Evolutionary conservation across 2,888 invertebrate genomes (phyloP).

Genomic region (Hemicrepidius hirtus): DNA sequence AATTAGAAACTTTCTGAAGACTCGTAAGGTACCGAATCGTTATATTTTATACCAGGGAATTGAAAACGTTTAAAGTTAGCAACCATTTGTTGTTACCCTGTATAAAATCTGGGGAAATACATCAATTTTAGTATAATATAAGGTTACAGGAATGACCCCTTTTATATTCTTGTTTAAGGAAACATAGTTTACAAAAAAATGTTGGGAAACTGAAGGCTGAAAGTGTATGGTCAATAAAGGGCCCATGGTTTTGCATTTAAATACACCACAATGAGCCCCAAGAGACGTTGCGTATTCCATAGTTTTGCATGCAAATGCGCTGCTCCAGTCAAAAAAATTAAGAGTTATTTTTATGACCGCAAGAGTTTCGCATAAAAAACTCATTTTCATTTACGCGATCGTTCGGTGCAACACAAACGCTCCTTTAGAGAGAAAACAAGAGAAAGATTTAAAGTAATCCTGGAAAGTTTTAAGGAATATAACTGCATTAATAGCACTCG

Average conservation of each 20-base stretch:
- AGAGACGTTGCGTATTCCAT: constrained; percentile 15
- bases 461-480: constrained; percentile 1
- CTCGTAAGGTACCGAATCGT: too few species aligned
- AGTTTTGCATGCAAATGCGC: constrained; percentile 21
- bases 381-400: constrained; percentile 8
- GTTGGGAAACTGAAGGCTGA: background rate
- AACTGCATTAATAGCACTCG: constrained; percentile 22
- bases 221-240: constrained; percentile 21
- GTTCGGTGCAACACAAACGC: background rate
- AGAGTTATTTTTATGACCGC: constrained; percentile 14
- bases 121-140: too few species aligned
- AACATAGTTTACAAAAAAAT: background rate
- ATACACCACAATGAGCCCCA: constrained; percentile 16
- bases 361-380: constrained; percentile 1
- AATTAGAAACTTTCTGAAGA: too few species aligned
- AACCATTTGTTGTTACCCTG: too few species aligned
- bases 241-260: constrained; percentile 26
- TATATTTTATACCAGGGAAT: too few species aligned
- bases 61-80: too few species aligned
- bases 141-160: too few species aligned
- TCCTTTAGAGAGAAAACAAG: background rate
- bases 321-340: constrained; percentile 14
- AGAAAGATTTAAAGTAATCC: constrained; percentile 5
- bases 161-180: background rate
- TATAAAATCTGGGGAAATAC: too few species aligned